Evolutionary conservation across 2,797 vertebrate genomes (phyloP), one percentile per base, ranked within the genome.

Genomic region (Onychomys arenicola): DNA sequence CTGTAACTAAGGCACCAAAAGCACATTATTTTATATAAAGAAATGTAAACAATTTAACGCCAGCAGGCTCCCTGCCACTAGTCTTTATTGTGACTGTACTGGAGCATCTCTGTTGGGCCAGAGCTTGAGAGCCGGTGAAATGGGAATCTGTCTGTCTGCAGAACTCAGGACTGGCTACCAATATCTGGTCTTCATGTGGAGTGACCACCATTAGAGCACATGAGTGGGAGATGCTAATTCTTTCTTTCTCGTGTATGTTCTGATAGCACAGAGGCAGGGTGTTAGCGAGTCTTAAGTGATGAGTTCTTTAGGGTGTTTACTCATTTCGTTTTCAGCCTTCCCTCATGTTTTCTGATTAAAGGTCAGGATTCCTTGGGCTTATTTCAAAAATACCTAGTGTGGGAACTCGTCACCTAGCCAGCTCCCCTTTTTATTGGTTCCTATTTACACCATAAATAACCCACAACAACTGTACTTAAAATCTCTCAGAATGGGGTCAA

Each of bases 1-100:
- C 96, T 21, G 8, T 78, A 97, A 97, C 97, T 95, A 97, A 98
- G 97, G 95, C 96, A 97, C 96, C 95, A 96, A 91, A 96, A 98
- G 77, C 89, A 97, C 0, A 1, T 94, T 95, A 67, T 12, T 87
- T 95, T 92, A 95, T 87, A 97, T 69, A 88, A 92, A 85, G 82
- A 52, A 94, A 97, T 49, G 37, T 89, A 92, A 96, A 97, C 97
- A 95, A 91, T 83, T 92, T 46, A 87, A 83, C 73, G 90, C 95
- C 96, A 82, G 94, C 61, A 90, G 90, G 83, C 12, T 96, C 84
- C 94, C 83, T 82, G 21, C 87, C 73, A 12, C 0, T 16, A 78
- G 13, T 43, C 73, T 71, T 23, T 37, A 81, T 11, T 3, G 27
- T 85, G 32, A 2, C 80, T 2, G 65, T 0, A 59, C 52, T 9